Conservation (phyloP, 2,888 invertebrate species). For the Myopa tessellatipennis region DNA sequence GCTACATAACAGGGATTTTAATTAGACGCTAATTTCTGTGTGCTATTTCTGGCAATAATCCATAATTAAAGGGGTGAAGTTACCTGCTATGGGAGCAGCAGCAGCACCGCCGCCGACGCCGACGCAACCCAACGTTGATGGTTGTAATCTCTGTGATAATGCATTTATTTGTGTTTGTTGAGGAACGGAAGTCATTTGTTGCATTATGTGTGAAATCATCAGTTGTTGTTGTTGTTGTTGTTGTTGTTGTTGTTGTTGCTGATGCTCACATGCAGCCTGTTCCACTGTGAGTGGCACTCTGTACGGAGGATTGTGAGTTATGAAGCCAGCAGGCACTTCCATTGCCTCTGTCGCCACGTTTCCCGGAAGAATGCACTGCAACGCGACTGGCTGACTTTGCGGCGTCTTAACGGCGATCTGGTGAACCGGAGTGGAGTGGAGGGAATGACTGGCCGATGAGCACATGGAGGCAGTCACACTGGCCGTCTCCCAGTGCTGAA, state of each 20-base stretch:
- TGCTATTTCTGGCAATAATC: too few species aligned
- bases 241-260: constrained; percentile 43
- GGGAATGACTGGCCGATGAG: constrained; percentile 70
- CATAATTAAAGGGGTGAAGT: constrained; percentile 49
- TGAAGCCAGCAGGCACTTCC: constrained; percentile 46
- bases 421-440: constrained; percentile 70
- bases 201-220: constrained; percentile 54
- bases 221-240: constrained; percentile 48
- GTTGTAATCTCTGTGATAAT: constrained; percentile 48
- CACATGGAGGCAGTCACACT: constrained; percentile 72
- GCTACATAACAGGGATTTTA: background rate
- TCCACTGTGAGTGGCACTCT: constrained; percentile 23
- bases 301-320: constrained; percentile 12
- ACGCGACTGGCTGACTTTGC: constrained; percentile 45
- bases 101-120: background rate
- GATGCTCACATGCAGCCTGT: constrained; percentile 26
- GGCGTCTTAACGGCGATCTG: constrained; percentile 59
- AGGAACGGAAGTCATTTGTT: constrained; percentile 50
- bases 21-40: background rate
- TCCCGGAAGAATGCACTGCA: constrained; percentile 16
- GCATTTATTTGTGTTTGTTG: constrained; percentile 49
- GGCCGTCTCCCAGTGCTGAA: constrained; percentile 82
- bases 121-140: constrained; percentile 47
- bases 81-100: constrained; percentile 34
- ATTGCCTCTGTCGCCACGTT: constrained; percentile 32